Evolutionary conservation across 2,888 invertebrate genomes (phyloP).

Genomic region (Lottia gigantea): DNA sequence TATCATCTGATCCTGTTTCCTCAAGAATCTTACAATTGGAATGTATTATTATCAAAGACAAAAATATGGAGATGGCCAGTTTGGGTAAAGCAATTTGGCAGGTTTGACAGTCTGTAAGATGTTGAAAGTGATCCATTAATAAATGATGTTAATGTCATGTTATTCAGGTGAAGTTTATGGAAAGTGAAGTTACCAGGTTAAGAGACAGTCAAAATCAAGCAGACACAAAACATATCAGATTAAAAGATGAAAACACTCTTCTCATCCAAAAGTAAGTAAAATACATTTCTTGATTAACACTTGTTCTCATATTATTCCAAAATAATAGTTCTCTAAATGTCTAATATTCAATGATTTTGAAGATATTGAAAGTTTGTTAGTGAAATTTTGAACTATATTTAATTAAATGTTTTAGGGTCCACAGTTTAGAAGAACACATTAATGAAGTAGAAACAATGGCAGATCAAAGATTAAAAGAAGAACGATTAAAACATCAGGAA

Average conservation of each 20-base stretch:
- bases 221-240: slow-evolving; percentile 88
- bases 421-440: slow-evolving; percentile 91
- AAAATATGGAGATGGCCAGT: no score
- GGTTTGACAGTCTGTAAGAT: neutral
- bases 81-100: no score
- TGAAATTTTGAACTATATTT: neutral
- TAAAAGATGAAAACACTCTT: slow-evolving; percentile 92
- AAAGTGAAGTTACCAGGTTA: slow-evolving; percentile 90
- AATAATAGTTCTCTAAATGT: no score
- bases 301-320: slow-evolving; percentile 6
- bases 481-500: slow-evolving; percentile 87
- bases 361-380: no score
- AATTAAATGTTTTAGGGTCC: slow-evolving; percentile 73
- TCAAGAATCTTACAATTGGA: no score
- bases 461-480: slow-evolving; percentile 81
- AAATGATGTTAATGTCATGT: no score
- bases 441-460: slow-evolving; percentile 83
- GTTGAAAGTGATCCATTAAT: no score
- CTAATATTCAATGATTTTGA: no score
- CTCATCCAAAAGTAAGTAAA: slow-evolving; percentile 77
- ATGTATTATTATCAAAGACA: no score
- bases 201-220: slow-evolving; percentile 85
- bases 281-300: no score
- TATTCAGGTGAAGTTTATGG: slow-evolving; percentile 86
- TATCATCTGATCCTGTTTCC: no score